Evolutionary conservation across 2,113 vertebrate genomes (phyloP), one percentile per base, ranked within the genome.

Genomic region (Fukomys damarensis): DNA sequence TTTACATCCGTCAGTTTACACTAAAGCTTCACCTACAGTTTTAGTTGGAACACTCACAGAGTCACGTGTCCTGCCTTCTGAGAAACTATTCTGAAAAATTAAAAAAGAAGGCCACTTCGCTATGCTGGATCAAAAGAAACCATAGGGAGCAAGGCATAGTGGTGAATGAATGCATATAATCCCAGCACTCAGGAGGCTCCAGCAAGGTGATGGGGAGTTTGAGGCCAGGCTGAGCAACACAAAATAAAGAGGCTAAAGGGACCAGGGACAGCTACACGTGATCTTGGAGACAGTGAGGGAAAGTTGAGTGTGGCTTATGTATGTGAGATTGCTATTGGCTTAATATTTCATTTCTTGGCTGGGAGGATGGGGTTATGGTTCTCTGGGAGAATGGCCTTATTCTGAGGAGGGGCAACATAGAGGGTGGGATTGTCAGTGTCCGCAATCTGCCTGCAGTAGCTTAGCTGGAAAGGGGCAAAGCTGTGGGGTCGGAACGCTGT

Each of bases 191-290:
- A 20, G 49, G 76, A 79, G 30, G 46, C 49, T n/a, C 49, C 54
- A 17, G 49, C 76, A 54, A 30, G 30, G 32, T 8, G 17, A 17
- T 46, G 43, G 72, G 0, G 13, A 49, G 22, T 28, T 12, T 41
- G 20, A 30, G 46, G 14, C 46, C 43, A 79, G 76, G 16, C 30
- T 52, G 30, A 16, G 28, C 14, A 54, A 54, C 49, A 30, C 7
- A 83, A 82, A 59, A n/a, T 24, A 13, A n/a, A 81, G 17, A 74
- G 24, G 30, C 68, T 61, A 43, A 76, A 11, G 1, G 65, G 4
- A n/a, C 1, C 26, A 10, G 5, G 2, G 6, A 26, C 1, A 17
- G 3, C 19, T 22, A 1, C 26, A 38, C 68, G n/a, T 12, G 14
- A 30, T 19, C 30, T n/a, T 68, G 59, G 41, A 82, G 59, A 43